Evolutionary conservation across 2,888 invertebrate genomes (phyloP), one percentile per base, ranked within the genome.

Genomic region (Agrilus biguttatus): DNA sequence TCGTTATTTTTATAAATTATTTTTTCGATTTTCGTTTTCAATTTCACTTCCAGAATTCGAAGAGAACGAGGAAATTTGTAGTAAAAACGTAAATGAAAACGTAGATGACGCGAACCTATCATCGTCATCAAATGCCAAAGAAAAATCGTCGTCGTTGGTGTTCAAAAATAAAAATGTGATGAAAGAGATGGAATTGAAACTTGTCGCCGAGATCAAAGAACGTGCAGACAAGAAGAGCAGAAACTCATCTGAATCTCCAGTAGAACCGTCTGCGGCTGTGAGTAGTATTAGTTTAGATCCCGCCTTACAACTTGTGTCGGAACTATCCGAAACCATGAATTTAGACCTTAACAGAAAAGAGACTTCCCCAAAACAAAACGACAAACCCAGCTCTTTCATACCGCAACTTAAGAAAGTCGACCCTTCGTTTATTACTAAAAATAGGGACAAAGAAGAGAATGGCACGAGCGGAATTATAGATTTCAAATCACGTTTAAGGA

Each of bases 191-290:
- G 86, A 86, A 58, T 65, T 84, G 39, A 84, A 85, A 60, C 66
- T 85, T 21, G 83, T 87, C 38, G 83, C 85, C 5, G 89, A 89
- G 64, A 87, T 88, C 45, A 87, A 86, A 61, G 85, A 86, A 59
- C 72, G 78, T 42, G 78, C 82, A 10, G 80, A 82, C 55, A 74
- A 75, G 53, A 79, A 79, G 57, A 72, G 72, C 45, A 72, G 71
- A 45, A 70, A 70, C 46, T 58, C 57, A 19, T 72, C 70, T 58
- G 76, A 74, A 56, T 74, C 74, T 40, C 72, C 74, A 38, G 66
- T 68, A 43, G 62, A 64, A 49, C 54, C 56, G 36, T 28, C 10
- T 28, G 53, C 61, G 55, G 60, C 70, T 39, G 69, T 69, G 68
- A 71, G 74, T 49, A 61, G 69, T 33, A 69, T 70, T 64, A 70